phyloP scores from a whole-genome alignment of 2,888 invertebrate genomes.

The Euplexia lucipara region DNA sequence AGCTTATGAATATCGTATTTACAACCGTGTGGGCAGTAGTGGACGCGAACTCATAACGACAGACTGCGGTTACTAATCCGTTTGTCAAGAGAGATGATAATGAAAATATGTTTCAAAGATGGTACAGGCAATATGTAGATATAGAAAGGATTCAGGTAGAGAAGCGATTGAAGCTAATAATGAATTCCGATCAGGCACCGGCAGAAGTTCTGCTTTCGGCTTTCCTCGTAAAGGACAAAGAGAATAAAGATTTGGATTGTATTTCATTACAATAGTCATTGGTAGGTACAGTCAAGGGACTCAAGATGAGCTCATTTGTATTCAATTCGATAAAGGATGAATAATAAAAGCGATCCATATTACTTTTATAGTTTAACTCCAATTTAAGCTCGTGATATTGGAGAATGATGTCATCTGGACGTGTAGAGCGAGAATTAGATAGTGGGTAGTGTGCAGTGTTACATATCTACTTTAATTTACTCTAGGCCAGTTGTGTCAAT shows the following conservation, averaged over 20 bases:
- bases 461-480: background rate
- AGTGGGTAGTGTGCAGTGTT: constrained; percentile 1
- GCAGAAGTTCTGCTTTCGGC: constrained; percentile 39
- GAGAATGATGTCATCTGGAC: constrained; percentile 52
- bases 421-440: constrained; percentile 38
- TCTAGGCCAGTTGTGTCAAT: constrained; percentile 5
- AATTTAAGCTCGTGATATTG: constrained; percentile 40
- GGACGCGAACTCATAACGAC: constrained; percentile 13
- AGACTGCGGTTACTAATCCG: constrained; percentile 7
- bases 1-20: constrained; percentile 22
- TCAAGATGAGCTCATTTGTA: constrained; percentile 57
- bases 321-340: constrained; percentile 52
- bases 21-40: constrained; percentile 18
- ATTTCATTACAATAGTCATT: constrained; percentile 48
- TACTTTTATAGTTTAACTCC: constrained; percentile 41
- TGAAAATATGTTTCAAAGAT: constrained; percentile 13
- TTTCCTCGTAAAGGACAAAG: constrained; percentile 50
- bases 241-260: constrained; percentile 44
- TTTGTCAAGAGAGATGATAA: constrained; percentile 11
- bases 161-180: constrained; percentile 32
- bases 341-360: constrained; percentile 50
- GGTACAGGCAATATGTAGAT: background rate
- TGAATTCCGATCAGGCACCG: constrained; percentile 45
- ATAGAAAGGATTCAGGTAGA: constrained; percentile 8
- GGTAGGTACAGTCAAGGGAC: constrained; percentile 41